Evolutionary conservation across 2,797 vertebrate genomes (phyloP).

Genomic region (Alcedo atthis): DNA sequence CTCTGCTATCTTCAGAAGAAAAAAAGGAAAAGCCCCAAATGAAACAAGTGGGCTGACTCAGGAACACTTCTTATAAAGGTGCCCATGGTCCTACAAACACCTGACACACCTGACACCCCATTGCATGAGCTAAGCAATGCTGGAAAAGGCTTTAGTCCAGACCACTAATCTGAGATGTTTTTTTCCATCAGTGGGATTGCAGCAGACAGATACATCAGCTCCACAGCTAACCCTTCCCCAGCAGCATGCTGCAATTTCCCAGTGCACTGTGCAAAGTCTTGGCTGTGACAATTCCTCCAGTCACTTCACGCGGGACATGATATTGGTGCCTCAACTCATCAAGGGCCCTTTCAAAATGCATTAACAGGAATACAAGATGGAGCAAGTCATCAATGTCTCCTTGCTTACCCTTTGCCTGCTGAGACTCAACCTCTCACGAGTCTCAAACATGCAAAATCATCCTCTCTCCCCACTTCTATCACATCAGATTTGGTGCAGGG

Average conservation of each 20-base stretch:
- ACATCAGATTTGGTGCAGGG: neutral
- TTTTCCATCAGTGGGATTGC: constrained; percentile 24
- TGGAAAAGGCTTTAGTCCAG: constrained; percentile 11
- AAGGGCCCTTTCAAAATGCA: constrained; percentile 20
- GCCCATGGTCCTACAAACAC: neutral
- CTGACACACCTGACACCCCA: neutral
- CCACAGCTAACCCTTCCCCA: neutral
- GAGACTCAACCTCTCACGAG: neutral
- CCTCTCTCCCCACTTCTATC: neutral
- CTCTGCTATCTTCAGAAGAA: neutral
- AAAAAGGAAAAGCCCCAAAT: neutral
- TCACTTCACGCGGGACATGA: neutral
- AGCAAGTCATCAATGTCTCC: neutral
- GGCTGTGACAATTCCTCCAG: neutral
- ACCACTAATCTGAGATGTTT: neutral
- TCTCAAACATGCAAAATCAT: neutral
- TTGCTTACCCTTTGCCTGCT: neutral
- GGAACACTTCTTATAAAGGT: neutral
- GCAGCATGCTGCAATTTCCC: neutral
- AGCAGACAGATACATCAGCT: neutral
- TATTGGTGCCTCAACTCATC: neutral
- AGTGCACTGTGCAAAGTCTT: neutral
- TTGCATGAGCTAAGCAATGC: neutral
- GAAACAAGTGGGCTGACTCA: neutral
- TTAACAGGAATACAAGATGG: neutral